These are phyloP conservation scores for Euphonia xanthogaster DNA, from an alignment of 2,797 vertebrate genomes.

Conservation along the genomic window DNA sequence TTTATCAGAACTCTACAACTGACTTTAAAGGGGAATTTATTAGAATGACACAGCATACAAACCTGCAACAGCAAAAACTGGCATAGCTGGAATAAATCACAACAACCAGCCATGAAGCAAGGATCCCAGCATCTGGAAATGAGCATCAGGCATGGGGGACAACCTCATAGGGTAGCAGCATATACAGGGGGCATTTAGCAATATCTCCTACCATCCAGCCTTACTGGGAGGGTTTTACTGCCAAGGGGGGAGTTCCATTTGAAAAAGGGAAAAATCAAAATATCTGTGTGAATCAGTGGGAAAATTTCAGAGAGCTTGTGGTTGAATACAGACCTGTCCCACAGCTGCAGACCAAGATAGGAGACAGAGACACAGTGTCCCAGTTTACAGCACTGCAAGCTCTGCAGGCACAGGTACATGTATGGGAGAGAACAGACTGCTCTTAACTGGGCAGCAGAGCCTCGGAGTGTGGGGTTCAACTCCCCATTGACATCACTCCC, in stretches of 20 bases:
- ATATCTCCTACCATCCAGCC: background rate
- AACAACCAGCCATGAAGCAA: background rate
- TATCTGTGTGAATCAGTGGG: background rate
- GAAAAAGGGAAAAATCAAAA: background rate
- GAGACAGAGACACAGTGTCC: background rate
- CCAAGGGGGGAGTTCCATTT: background rate
- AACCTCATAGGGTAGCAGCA: background rate
- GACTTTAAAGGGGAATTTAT: background rate
- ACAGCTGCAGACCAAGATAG: background rate
- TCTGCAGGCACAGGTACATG: background rate
- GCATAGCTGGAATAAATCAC: background rate
- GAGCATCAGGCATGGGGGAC: background rate
- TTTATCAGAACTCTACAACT: background rate
- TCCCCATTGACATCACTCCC: background rate
- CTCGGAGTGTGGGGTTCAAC: background rate
- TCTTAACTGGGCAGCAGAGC: background rate
- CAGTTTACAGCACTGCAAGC: background rate
- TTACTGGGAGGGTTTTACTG: background rate
- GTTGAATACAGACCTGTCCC: background rate
- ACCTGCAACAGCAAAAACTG: background rate
- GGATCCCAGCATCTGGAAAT: background rate
- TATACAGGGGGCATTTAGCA: background rate
- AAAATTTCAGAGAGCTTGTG: background rate
- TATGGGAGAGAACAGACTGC: background rate
- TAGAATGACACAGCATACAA: background rate